Percentiles rank a stretch among this genome's conserved stretches.
These are phyloP conservation scores for Atherinomorus stipes DNA, from an alignment of 2,113 vertebrate genomes.

Conservation along the genomic window DNA sequence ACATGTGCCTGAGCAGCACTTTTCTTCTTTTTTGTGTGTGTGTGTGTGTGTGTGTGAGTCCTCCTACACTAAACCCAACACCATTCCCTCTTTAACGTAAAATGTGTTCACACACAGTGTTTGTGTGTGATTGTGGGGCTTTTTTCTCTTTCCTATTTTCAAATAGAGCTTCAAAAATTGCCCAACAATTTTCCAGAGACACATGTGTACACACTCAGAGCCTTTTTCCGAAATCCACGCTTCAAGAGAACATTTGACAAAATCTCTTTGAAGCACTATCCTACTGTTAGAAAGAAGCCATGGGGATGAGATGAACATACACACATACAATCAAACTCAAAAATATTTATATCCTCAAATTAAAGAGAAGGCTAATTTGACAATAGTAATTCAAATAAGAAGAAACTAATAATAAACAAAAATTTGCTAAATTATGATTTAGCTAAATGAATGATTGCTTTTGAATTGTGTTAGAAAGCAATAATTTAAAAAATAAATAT, in stretches of 20 bases:
- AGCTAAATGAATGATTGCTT: too few species aligned
- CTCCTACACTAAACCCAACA: background rate
- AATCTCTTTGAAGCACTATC: constrained; percentile 56
- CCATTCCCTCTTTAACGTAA: too few species aligned
- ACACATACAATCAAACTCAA: too few species aligned
- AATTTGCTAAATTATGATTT: too few species aligned
- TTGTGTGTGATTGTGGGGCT: constrained; percentile 10
- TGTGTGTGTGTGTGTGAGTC: background rate
- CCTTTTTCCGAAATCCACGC: constrained; percentile 46
- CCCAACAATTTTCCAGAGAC: constrained; percentile 36
- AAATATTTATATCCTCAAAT: too few species aligned
- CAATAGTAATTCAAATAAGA: too few species aligned
- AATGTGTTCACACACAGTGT: constrained; percentile 3
- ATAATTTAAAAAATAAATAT: too few species aligned
- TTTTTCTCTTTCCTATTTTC: constrained; percentile 25
- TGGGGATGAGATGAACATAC: constrained; percentile 44
- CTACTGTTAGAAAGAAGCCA: constrained; percentile 43
- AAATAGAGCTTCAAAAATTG: constrained; percentile 52
- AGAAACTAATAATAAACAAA: too few species aligned
- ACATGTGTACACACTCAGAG: constrained; percentile 17
- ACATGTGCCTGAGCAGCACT: constrained; percentile 83
- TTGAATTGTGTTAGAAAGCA: too few species aligned
- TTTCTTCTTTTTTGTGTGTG: constrained; percentile 52
- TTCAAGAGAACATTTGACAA: constrained; percentile 35
- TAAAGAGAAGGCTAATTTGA: too few species aligned